Evolutionary conservation across 2,113 vertebrate species (phyloP).

Genomic region (Mixornis gularis): DNA sequence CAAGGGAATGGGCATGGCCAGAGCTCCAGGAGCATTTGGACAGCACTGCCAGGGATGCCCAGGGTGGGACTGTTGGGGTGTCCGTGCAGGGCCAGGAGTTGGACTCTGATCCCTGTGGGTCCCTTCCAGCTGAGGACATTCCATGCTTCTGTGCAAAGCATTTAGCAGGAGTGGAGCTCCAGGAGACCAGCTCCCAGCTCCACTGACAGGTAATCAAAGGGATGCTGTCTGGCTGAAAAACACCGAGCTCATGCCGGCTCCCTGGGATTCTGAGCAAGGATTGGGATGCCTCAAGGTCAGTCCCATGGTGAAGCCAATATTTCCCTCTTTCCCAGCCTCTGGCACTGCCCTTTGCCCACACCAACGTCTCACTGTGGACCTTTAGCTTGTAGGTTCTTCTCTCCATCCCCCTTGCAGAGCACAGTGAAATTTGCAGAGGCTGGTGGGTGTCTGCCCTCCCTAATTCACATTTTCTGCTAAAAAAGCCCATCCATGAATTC

Average conservation of each 20-base stretch:
- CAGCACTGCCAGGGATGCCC: background rate
- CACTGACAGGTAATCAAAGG: background rate
- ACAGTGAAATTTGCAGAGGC: rapidly evolving
- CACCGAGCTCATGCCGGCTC: rapidly evolving
- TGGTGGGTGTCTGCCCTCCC: background rate
- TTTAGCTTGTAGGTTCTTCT: background rate
- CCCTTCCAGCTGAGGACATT: background rate
- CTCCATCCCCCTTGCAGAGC: rapidly evolving
- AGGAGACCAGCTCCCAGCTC: background rate
- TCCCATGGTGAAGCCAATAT: rapidly evolving
- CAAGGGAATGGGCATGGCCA: background rate
- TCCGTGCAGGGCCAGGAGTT: background rate
- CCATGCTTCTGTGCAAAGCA: background rate
- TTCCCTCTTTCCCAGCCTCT: background rate
- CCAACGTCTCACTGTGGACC: background rate
- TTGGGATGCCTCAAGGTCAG: background rate
- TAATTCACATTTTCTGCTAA: background rate
- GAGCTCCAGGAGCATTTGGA: background rate
- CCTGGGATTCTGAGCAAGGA: background rate
- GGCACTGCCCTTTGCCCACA: background rate
- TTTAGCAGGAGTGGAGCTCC: background rate
- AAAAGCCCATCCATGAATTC: background rate
- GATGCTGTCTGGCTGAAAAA: background rate
- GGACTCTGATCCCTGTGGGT: background rate
- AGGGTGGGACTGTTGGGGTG: background rate